Percentiles rank a stretch among this genome's conserved stretches.
Evolutionary conservation across 2,797 vertebrate species (phyloP).

Genomic region (Urophycis tenuis): DNA sequence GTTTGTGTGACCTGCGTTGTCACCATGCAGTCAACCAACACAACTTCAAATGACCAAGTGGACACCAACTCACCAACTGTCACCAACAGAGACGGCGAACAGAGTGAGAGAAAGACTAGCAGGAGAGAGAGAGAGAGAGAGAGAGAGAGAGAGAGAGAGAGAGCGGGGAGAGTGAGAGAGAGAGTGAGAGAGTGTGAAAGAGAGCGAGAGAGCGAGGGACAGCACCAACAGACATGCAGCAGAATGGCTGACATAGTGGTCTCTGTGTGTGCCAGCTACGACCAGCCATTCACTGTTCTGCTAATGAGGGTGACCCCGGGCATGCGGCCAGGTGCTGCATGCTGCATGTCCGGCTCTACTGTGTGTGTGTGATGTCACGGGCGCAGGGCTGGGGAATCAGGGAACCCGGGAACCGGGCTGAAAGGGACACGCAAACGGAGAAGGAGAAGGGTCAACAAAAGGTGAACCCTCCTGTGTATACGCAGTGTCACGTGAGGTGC

Average conservation of each 20-base stretch:
- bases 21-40: constrained; percentile 24
- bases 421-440: too few species aligned
- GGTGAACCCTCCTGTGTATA: background rate
- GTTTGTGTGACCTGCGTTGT: constrained; percentile 2
- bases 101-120: constrained; percentile 2
- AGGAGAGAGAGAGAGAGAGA: constrained; percentile 18
- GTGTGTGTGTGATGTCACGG: background rate
- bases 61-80: constrained; percentile 28
- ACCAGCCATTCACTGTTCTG: constrained; percentile 48
- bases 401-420: background rate
- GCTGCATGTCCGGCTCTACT: constrained; percentile 19
- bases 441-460: background rate
- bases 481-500: too few species aligned
- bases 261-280: constrained; percentile 35
- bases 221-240: constrained; percentile 17
- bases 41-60: constrained; percentile 12
- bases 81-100: constrained; percentile 25
- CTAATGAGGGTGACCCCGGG: constrained; percentile 73
- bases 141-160: constrained; percentile 32
- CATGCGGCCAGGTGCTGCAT: constrained; percentile 25
- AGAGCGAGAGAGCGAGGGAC: constrained; percentile 24
- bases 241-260: constrained; percentile 27
- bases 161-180: constrained; percentile 3
- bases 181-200: constrained; percentile 11
- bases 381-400: background rate